A percentile compares a stretch with the other conserved stretches of the same genome.
phyloP scores from a whole-genome alignment of 2,888 invertebrate species.

The Amorpha juglandis region DNA sequence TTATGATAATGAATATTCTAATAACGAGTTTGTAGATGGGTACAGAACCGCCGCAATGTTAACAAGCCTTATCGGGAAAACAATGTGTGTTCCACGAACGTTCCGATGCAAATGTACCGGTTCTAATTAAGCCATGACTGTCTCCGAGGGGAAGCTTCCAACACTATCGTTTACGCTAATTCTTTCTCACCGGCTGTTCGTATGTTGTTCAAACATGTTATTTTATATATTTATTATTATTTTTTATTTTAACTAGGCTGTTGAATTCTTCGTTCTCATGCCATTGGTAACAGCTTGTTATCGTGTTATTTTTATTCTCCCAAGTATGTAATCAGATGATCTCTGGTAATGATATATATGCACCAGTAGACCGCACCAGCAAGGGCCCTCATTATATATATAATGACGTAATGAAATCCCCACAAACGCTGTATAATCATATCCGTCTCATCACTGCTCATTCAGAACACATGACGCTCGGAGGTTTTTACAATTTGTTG shows the following conservation, averaged over 20 bases:
- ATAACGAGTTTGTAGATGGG: constrained; percentile 26
- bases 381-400: constrained; percentile 36
- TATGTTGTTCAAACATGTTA: constrained; percentile 28
- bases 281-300: constrained; percentile 30
- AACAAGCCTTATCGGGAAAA: constrained; percentile 61
- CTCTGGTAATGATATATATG: constrained; percentile 44
- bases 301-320: constrained; percentile 46
- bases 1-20: constrained; percentile 25
- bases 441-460: constrained; percentile 51
- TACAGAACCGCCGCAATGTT: constrained; percentile 47
- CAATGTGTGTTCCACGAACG: constrained; percentile 58
- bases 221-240: constrained; percentile 19
- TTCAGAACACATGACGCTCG: constrained; percentile 42
- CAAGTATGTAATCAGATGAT: constrained; percentile 45
- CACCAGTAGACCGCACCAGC: constrained; percentile 34
- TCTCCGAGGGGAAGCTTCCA: constrained; percentile 34
- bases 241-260: background rate
- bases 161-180: constrained; percentile 24
- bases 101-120: constrained; percentile 60
- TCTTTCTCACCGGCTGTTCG: constrained; percentile 10
- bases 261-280: background rate
- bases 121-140: constrained; percentile 65
- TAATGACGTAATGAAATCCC: constrained; percentile 62
- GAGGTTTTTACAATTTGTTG: constrained; percentile 25
- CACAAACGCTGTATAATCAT: constrained; percentile 49